Evolutionary conservation across 2,888 invertebrate species (phyloP).

Genomic region (Chesias legatella): DNA sequence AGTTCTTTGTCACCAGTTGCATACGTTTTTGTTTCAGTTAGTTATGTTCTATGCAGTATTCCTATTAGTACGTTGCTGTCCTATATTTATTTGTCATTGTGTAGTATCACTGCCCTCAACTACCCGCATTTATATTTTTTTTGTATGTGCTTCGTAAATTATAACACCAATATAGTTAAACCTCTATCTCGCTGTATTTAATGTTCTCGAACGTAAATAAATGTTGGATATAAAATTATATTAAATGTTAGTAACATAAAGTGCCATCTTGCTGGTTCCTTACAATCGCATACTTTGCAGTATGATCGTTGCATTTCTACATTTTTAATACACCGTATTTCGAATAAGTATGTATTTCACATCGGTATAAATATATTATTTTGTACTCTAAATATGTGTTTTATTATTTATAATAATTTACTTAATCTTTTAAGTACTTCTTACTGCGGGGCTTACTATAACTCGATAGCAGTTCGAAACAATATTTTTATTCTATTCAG

Average conservation of each 20-base stretch:
- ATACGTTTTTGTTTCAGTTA: constrained; percentile 16
- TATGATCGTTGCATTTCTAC: constrained; percentile 49
- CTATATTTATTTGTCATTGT: constrained; percentile 29
- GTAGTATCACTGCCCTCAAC: constrained; percentile 34
- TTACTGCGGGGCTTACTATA: too few species aligned
- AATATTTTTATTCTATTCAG: too few species aligned
- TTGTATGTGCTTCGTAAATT: constrained; percentile 3
- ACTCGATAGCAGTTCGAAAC: too few species aligned
- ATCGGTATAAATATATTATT: constrained; percentile 65
- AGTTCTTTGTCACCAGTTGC: constrained; percentile 35
- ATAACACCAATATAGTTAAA: constrained; percentile 2
- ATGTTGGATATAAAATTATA: constrained; percentile 6
- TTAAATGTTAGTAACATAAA: constrained; percentile 29
- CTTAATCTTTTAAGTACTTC: too few species aligned
- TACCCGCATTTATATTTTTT: constrained; percentile 49
- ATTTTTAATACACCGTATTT: constrained; percentile 29
- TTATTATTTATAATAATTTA: constrained; percentile 18
- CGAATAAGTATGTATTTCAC: constrained; percentile 42
- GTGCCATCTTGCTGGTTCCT: constrained; percentile 70
- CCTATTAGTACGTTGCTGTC: constrained; percentile 23
- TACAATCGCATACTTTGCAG: constrained; percentile 39
- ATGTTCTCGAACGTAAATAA: constrained; percentile 12
- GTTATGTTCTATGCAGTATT: constrained; percentile 28
- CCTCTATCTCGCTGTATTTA: constrained; percentile 4
- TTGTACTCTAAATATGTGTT: constrained; percentile 48